Base-by-base conservation (phyloP, 1,140 invertebrate species). In the Cherax destructor region DNA sequence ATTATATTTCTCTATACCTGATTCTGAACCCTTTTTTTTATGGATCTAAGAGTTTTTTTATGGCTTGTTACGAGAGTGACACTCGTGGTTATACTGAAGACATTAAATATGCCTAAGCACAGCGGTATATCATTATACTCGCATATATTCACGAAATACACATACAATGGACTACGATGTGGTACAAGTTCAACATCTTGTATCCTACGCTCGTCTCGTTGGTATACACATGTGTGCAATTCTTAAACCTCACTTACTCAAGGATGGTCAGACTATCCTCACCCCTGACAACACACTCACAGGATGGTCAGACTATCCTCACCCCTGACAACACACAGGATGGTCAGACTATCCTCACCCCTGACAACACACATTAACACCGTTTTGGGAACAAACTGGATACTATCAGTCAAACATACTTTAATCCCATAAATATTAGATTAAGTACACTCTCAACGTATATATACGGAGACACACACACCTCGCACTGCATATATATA, bases 41-140 rank as follows among this genome's bases (percentile, higher is more conserved):
- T 24, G 69, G 69, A 30, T 74, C 69, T 30, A 74, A 30, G 69
- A 74, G n/a, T n/a, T 11, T 30, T 11, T 30, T 74, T 74, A 21
- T n/a, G 6, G 6, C 1, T 74, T 30, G 7, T 5, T 69, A 18
- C 9, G 56, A 18, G 65, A 69, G 13, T 69, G 65, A 18, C 21
- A 69, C 13, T 69, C 21, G 65, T 69, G 65, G 65, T 69, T 69
- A 69, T 69, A 69, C 65, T 69, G 65, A 69, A 69, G 65, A 69
- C 65, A 69, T 21, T 21, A 74, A 30, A 24, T 74, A 74, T 74
- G 69, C 24, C 69, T 74, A 74, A 24, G 24, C 11, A 30, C 6
- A 9, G 21, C 11, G 52, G 11, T 74, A 69, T 74, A 30, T 30
- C 61, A 65, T 13, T 21, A 74, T 24, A 5, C 69, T 30, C 69